phyloP scores from a whole-genome alignment of 2,888 invertebrate genomes.

The Thera britannica region DNA sequence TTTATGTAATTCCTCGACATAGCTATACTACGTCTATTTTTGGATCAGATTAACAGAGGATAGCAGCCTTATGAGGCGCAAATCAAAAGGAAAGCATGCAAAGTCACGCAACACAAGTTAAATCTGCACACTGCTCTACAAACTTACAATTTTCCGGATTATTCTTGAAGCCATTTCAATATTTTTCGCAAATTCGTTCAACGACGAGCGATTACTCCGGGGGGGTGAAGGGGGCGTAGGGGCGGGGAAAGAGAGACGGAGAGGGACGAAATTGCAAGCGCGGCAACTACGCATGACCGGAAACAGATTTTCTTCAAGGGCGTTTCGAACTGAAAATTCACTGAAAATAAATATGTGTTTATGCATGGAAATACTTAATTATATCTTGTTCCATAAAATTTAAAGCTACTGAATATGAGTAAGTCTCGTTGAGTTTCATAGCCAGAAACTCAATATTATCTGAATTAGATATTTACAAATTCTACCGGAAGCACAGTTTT shows the following conservation, averaged over 20 bases:
- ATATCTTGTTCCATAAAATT: not conserved
- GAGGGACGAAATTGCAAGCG: constrained; percentile 69
- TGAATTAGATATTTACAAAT: not conserved
- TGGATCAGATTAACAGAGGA: constrained; percentile 69
- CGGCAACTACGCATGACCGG: constrained; percentile 82
- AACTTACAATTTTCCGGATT: constrained; percentile 84
- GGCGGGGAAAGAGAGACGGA: constrained; percentile 38
- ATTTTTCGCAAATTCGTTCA: constrained; percentile 68
- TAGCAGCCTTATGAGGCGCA: constrained; percentile 48
- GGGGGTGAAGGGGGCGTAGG: constrained; percentile 48
- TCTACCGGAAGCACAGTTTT: not conserved
- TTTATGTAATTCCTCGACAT: constrained; percentile 85
- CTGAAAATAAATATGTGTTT: not conserved
- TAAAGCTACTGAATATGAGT: not conserved
- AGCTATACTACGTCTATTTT: constrained; percentile 82
- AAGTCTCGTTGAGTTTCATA: not conserved
- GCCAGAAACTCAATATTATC: not conserved
- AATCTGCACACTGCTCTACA: constrained; percentile 62
- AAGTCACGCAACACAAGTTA: constrained; percentile 50
- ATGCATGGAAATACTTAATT: not conserved
- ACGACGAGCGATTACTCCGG: constrained; percentile 71
- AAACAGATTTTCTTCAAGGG: constrained; percentile 62
- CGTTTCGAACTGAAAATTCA: constrained; percentile 27
- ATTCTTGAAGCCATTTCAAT: constrained; percentile 83
- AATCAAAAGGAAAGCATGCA: constrained; percentile 64